Percentiles rank a stretch among this genome's conserved stretches.
These are phyloP conservation scores for Romanogobio albipinnatus DNA, from an alignment of 2,113 vertebrate species.

Conservation along the genomic window DNA sequence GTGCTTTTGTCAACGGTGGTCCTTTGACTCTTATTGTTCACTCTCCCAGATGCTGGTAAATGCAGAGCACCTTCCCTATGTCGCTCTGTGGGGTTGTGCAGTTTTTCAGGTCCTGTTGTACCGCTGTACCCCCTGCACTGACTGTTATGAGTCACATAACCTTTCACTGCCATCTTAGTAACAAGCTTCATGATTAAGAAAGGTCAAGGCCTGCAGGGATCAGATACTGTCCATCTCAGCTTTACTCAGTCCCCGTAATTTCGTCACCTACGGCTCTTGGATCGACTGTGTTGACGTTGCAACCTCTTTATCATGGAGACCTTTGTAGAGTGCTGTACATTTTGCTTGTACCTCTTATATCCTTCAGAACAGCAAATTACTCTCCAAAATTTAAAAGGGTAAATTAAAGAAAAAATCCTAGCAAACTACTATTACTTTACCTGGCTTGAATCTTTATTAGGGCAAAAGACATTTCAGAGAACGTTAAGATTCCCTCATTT, in stretches of 20 bases:
- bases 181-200: constrained; percentile 41
- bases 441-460: neutral
- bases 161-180: constrained; percentile 37
- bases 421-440: constrained; percentile 17
- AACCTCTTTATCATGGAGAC: constrained; percentile 3
- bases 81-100: neutral
- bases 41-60: constrained; percentile 23
- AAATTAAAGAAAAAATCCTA: constrained; percentile 7
- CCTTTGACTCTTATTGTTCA: constrained; percentile 37
- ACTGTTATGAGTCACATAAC: constrained; percentile 37
- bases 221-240: neutral
- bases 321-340: neutral
- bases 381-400: constrained; percentile 16
- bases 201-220: constrained; percentile 15
- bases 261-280: neutral
- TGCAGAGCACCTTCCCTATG: constrained; percentile 5
- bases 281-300: neutral
- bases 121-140: neutral
- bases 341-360: neutral
- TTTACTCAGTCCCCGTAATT: constrained; percentile 5
- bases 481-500: neutral
- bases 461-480: constrained; percentile 3
- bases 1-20: constrained; percentile 36
- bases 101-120: neutral
- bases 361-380: neutral